Evolutionary conservation across 1,140 invertebrate species (phyloP).

Genomic region (Helicoverpa armigera): DNA sequence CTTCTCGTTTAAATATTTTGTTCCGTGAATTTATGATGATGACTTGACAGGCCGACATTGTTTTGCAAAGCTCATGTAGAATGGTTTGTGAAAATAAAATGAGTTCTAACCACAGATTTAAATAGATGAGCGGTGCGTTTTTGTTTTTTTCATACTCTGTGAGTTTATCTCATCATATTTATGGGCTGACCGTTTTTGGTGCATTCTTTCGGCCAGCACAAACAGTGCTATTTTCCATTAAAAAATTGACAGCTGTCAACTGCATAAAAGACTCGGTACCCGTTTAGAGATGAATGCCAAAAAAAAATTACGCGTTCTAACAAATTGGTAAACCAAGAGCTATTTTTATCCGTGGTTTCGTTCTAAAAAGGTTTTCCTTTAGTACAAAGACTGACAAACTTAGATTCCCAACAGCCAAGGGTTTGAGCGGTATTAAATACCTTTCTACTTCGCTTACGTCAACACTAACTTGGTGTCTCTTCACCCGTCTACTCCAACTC

Average conservation of each 20-base stretch:
- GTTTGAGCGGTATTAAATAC: background rate
- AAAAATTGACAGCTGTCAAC: too few relatives aligned
- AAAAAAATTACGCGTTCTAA: too few relatives aligned
- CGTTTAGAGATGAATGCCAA: too few relatives aligned
- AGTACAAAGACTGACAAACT: background rate
- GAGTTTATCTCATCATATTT: too few relatives aligned
- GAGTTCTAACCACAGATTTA: background rate
- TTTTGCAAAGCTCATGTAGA: background rate
- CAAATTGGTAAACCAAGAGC: too few relatives aligned
- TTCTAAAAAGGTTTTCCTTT: background rate
- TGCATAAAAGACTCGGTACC: too few relatives aligned
- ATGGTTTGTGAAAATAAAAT: background rate
- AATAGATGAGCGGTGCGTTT: too few relatives aligned
- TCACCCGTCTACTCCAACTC: background rate
- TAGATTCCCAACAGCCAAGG: background rate
- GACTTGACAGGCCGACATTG: constrained; percentile 17
- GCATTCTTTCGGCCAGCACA: too few relatives aligned
- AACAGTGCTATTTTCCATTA: too few relatives aligned
- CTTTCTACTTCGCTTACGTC: background rate
- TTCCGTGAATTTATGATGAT: constrained; percentile 29
- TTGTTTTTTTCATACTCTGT: too few relatives aligned
- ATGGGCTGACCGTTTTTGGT: too few relatives aligned
- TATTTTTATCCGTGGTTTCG: too few relatives aligned
- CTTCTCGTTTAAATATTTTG: constrained; percentile 11
- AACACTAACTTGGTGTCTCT: background rate